Conservation (phyloP, 2,113 vertebrate genomes). For the Nerophis ophidion region DNA sequence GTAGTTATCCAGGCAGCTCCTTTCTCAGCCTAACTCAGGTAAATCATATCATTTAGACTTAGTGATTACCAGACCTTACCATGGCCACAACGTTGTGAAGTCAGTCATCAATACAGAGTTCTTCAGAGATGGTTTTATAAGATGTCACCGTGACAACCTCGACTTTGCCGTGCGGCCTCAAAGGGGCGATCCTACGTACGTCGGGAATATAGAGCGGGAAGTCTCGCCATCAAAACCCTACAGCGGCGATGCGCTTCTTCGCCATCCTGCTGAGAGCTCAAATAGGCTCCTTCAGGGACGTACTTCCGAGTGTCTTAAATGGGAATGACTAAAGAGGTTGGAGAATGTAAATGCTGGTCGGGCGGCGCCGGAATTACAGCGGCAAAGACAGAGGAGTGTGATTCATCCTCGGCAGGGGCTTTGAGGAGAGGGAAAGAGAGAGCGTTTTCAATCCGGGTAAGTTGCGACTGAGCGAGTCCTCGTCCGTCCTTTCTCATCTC, state of each 20-base stretch:
- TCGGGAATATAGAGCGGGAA: neutral
- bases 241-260: conserved; percentile 11
- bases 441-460: conserved; percentile 35
- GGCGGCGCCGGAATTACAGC: neutral
- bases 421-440: neutral
- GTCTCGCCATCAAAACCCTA: conserved; percentile 1
- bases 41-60: too few relatives aligned
- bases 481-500: conserved; percentile 29
- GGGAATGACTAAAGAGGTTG: conserved; percentile 16
- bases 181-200: too few relatives aligned
- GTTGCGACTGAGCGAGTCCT: conserved; percentile 26
- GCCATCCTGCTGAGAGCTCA: conserved; percentile 20
- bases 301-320: neutral
- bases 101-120: too few relatives aligned
- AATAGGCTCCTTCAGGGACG: conserved; percentile 13
- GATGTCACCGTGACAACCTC: neutral
- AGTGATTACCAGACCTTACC: too few relatives aligned
- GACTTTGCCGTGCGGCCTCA: neutral
- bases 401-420: conserved; percentile 10
- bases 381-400: neutral
- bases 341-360: neutral
- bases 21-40: too few relatives aligned
- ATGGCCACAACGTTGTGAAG: too few relatives aligned
- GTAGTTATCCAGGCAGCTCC: too few relatives aligned
- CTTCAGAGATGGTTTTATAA: too few relatives aligned